Percentiles rank a stretch among this genome's conserved stretches.
phyloP scores from a whole-genome alignment of 1,140 invertebrate species.

The Drosophila triauraria region DNA sequence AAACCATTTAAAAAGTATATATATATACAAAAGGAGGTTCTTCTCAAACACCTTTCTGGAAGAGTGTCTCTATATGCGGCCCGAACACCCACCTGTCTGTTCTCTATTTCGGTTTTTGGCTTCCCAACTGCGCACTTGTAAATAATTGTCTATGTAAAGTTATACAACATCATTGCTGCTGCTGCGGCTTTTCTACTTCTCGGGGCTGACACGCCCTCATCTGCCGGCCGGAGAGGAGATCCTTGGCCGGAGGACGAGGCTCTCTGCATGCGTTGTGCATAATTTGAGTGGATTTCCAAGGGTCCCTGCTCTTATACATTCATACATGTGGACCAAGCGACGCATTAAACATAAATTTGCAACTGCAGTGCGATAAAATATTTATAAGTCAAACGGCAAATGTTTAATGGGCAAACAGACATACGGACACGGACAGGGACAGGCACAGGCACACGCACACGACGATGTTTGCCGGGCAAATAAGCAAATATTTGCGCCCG shows the following conservation, averaged over 20 bases:
- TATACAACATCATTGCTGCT: conserved; percentile 54
- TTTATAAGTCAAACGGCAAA: conserved; percentile 74
- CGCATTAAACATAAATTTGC: conserved; percentile 47
- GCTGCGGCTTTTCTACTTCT: conserved; percentile 10
- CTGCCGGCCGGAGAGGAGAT: background rate
- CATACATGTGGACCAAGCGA: conserved; percentile 33
- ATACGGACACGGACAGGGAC: conserved; percentile 9
- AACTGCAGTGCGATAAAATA: conserved; percentile 61
- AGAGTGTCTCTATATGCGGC: conserved; percentile 2
- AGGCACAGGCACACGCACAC: background rate
- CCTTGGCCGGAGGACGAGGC: conserved; percentile 8
- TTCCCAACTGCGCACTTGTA: conserved; percentile 68
- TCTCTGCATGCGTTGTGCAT: conserved; percentile 58
- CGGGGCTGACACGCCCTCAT: background rate
- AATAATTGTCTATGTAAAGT: conserved; percentile 82
- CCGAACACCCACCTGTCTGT: conserved; percentile 14
- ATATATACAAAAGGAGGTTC: background rate
- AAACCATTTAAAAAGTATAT: background rate
- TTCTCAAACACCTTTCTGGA: background rate
- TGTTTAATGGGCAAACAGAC: conserved; percentile 76
- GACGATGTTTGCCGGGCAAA: conserved; percentile 44
- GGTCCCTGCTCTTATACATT: conserved; percentile 34
- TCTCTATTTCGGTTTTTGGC: conserved; percentile 22
- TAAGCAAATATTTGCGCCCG: conserved; percentile 63
- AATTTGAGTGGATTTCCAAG: conserved; percentile 63